A percentile compares a stretch with the other conserved stretches of the same genome.
phyloP scores from a whole-genome alignment of 1,140 invertebrate genomes.

The Camponotus pennsylvanicus region DNA sequence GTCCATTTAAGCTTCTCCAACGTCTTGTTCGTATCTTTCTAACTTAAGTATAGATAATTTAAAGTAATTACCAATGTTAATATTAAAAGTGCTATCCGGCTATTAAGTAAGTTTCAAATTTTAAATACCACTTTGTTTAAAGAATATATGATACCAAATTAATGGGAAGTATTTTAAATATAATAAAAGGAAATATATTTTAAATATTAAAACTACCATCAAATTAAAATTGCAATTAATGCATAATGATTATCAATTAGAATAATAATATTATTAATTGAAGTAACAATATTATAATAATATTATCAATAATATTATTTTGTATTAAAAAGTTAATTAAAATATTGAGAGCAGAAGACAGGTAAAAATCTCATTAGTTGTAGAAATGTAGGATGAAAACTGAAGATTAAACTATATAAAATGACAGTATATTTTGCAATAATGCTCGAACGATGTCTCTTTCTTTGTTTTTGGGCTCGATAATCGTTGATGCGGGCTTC shows the following conservation, averaged over 20 bases:
- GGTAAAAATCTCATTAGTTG: neutral
- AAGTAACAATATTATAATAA: too few species aligned
- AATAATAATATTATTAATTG: neutral
- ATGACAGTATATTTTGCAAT: neutral
- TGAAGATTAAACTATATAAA: neutral
- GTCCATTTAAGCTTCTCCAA: slow-evolving; percentile 17
- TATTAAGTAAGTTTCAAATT: neutral
- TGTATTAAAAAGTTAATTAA: neutral
- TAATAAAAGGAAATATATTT: too few species aligned
- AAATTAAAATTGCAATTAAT: neutral
- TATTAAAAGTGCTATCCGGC: neutral
- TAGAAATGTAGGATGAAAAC: neutral
- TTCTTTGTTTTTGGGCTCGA: neutral
- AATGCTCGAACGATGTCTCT: slow-evolving; percentile 20
- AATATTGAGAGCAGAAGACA: neutral
- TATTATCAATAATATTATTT: neutral
- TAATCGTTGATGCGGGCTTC: slow-evolving; percentile 8
- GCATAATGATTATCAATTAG: neutral
- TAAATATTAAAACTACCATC: neutral
- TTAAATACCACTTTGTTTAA: neutral
- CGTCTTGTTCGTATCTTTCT: slow-evolving; percentile 23
- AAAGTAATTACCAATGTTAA: neutral
- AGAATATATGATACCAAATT: neutral
- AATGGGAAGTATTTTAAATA: neutral
- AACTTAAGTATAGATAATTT: slow-evolving; percentile 23